These are phyloP conservation scores for Ectemnius lituratus DNA, from an alignment of 2,888 invertebrate species.

Conservation along the genomic window DNA sequence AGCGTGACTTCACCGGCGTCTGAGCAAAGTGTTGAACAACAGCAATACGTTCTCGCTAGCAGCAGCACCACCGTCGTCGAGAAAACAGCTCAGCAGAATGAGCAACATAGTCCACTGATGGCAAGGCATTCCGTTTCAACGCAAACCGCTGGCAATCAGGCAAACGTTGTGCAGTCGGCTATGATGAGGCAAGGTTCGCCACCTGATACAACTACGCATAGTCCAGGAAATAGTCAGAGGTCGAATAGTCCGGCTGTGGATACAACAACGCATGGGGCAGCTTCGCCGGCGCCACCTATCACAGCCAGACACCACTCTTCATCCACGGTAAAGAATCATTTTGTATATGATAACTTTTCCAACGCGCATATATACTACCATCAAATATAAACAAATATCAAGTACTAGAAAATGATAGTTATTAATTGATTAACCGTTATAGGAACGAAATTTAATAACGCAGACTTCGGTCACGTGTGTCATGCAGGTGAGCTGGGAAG, in stretches of 20 bases:
- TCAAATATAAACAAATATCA: neutral
- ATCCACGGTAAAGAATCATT: conserved; percentile 64
- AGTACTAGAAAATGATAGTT: neutral
- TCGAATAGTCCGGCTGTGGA: conserved; percentile 76
- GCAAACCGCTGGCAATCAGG: conserved; percentile 81
- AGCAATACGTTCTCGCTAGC: conserved; percentile 68
- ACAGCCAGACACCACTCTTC: conserved; percentile 71
- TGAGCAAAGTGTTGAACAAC: conserved; percentile 75
- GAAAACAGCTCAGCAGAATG: conserved; percentile 65
- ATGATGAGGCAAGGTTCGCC: conserved; percentile 81
- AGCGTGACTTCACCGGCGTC: conserved; percentile 68
- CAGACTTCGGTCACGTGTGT: conserved; percentile 3
- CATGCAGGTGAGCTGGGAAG: conserved; percentile 6
- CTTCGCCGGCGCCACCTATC: conserved; percentile 74
- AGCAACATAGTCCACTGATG: conserved; percentile 72
- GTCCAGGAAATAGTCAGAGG: conserved; percentile 80
- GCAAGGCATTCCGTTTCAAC: conserved; percentile 86
- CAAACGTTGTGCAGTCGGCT: conserved; percentile 75
- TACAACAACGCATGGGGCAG: conserved; percentile 75
- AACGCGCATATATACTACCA: neutral
- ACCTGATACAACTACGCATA: conserved; percentile 92
- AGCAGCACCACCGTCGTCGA: conserved; percentile 66
- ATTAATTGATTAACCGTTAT: conserved; percentile 6
- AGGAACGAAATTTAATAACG: conserved; percentile 8
- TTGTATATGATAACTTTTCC: too few relatives aligned